Conservation (phyloP, 1,140 invertebrate genomes). For the Drosophila ambigua region DNA sequence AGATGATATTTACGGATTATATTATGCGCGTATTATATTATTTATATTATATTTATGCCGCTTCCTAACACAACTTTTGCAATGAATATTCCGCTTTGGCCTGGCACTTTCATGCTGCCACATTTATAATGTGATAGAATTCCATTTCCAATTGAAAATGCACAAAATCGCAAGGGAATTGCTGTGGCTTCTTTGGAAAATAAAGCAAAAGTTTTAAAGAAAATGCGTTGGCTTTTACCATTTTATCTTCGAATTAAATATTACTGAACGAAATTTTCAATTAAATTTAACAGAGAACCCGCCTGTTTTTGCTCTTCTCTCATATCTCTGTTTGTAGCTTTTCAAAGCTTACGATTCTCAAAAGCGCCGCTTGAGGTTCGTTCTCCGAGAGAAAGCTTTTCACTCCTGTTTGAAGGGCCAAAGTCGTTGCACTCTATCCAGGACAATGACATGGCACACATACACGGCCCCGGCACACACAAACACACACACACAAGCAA, state of each 20-base stretch:
- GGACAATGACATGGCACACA: slow-evolving; percentile 61
- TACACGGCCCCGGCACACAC: not conserved
- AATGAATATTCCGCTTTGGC: not conserved
- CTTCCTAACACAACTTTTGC: slow-evolving; percentile 20
- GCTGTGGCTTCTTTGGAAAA: too few species aligned
- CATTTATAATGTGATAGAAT: not conserved
- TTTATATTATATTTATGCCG: not conserved
- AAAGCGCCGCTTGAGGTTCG: slow-evolving; percentile 30
- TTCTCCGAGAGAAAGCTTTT: slow-evolving; percentile 21
- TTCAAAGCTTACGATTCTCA: slow-evolving; percentile 30
- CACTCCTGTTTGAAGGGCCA: slow-evolving; percentile 42
- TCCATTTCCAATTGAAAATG: too few species aligned
- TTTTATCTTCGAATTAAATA: too few species aligned
- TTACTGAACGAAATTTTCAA: too few species aligned
- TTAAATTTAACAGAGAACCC: too few species aligned
- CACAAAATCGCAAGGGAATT: too few species aligned
- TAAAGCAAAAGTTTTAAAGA: too few species aligned
- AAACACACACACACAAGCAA: not conserved
- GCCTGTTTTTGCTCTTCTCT: too few species aligned
- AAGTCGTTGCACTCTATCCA: slow-evolving; percentile 65
- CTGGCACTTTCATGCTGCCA: too few species aligned
- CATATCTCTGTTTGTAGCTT: slow-evolving; percentile 4
- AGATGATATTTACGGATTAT: slow-evolving; percentile 39
- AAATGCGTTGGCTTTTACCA: too few species aligned
- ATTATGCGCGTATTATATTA: too few species aligned